These are phyloP conservation scores for Drosophila aff. DNA, from an alignment of 1,140 invertebrate species.

Conservation along the genomic window DNA sequence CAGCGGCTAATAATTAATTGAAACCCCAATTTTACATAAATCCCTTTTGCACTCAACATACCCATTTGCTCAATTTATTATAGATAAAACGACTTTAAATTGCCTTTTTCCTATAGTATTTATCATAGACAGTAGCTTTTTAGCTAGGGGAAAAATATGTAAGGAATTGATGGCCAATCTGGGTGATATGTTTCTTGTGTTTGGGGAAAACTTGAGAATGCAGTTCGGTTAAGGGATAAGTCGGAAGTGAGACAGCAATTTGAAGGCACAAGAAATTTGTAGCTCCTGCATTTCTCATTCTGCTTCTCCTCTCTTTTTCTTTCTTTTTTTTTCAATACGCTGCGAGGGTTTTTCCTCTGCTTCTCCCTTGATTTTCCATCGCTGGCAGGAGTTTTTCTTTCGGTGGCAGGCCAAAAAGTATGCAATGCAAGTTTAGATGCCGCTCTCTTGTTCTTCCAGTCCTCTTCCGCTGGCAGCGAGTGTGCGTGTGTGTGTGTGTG, in stretches of 20 bases:
- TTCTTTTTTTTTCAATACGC: neutral
- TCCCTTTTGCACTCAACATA: neutral
- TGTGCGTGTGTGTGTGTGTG: slow-evolving; percentile 16
- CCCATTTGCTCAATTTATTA: slow-evolving; percentile 8
- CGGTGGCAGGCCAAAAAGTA: slow-evolving; percentile 57
- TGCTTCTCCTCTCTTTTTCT: neutral
- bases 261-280: slow-evolving; percentile 41
- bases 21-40: neutral
- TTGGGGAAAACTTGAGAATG: slow-evolving; percentile 21
- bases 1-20: neutral
- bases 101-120: neutral
- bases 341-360: slow-evolving; percentile 10
- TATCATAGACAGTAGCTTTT: neutral
- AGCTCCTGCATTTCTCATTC: slow-evolving; percentile 21
- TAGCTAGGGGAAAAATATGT: neutral
- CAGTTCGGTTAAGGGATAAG: neutral
- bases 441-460: slow-evolving; percentile 38
- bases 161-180: slow-evolving; percentile 26
- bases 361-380: slow-evolving; percentile 19
- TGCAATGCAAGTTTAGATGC: slow-evolving; percentile 60
- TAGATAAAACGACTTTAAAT: slow-evolving; percentile 1
- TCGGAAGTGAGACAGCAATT: slow-evolving; percentile 27
- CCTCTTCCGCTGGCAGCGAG: slow-evolving; percentile 1
- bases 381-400: slow-evolving; percentile 38
- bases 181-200: slow-evolving; percentile 17